Evolutionary conservation across 2,888 invertebrate species (phyloP), one percentile per base, ranked within the genome.

Genomic region (Achlya flavicornis): DNA sequence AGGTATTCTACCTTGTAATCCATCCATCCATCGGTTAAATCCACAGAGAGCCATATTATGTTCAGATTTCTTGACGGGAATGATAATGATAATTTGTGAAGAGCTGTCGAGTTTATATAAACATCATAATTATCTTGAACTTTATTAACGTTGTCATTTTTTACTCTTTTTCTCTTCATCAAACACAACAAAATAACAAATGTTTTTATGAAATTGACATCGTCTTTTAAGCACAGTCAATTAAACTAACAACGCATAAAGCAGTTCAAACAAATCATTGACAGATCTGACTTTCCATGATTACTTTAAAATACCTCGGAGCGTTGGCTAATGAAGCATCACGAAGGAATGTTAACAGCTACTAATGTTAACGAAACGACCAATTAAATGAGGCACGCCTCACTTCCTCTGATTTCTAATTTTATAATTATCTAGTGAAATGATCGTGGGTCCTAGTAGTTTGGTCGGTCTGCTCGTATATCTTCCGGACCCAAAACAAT

Each of bases 301-400:
- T 84, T 81, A 78, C 73, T 70, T 78, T 83, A 76, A 78, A 84
- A 83, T 76, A 81, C 79, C 86, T 82, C 69, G 70, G 65, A 77
- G 81, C 77, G 70, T 70, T 81, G 80, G 81, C 80, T 84, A 87
- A 87, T 84, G 83, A 85, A 85, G 79, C 80, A 75, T 82, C 77
- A 79, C 77, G 77, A 71, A 77, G 78, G 78, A 83, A 84, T 85
- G 79, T 83, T 81, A 81, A 82, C 80, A 80, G 79, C 82, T 79
- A 83, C 80, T 85, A 83, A 81, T 81, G 71, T 74, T 66, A 64
- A 58, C 58, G 73, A 65, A 73, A 69, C 58, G 68, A 70, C 84
- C 79, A 81, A 53, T 69, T 63, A 70, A 73, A 46, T 8, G 53
- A 69, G 79, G 77, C 57, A 70, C 66, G 14, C 62, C 61, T 58